Percentiles rank a stretch among this genome's conserved stretches.
phyloP scores from a whole-genome alignment of 1,140 invertebrate species.

The Trachelipus rathkii region DNA sequence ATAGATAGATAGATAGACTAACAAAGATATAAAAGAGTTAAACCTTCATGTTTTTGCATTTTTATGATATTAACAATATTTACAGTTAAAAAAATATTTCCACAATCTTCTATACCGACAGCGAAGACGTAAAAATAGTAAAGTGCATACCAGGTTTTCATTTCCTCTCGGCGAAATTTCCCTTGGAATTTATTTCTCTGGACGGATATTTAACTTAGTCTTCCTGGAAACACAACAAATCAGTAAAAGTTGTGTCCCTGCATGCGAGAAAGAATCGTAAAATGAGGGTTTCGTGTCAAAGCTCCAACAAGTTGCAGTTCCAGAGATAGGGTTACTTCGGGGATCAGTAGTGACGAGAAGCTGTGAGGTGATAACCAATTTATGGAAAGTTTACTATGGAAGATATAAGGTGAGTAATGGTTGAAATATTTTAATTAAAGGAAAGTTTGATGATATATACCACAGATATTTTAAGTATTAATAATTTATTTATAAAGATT shows the following conservation, averaged over 20 bases:
- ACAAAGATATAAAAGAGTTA: too few species aligned
- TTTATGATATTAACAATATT: too few species aligned
- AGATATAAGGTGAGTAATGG: not conserved
- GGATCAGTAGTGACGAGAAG: not conserved
- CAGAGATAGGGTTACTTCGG: conserved; percentile 6
- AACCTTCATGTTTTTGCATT: too few species aligned
- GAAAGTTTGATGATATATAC: too few species aligned
- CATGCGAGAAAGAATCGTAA: not conserved
- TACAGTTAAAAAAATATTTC: too few species aligned
- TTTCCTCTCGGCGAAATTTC: not conserved
- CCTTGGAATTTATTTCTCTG: not conserved
- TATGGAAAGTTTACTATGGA: not conserved
- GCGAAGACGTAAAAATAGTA: not conserved
- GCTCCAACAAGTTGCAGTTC: conserved; percentile 4
- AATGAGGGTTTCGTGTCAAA: conserved; percentile 21
- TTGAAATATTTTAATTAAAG: too few species aligned
- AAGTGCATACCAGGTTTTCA: not conserved
- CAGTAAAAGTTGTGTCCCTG: not conserved
- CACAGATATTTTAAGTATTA: too few species aligned
- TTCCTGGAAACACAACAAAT: not conserved
- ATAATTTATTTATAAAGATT: too few species aligned
- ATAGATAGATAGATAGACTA: too few species aligned
- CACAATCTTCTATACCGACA: too few species aligned
- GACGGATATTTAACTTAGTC: not conserved
- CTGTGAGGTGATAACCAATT: not conserved